Evolutionary conservation across 2,113 vertebrate genomes (phyloP), one percentile per base, ranked within the genome.

Genomic region (Boleophthalmus pectinirostris): DNA sequence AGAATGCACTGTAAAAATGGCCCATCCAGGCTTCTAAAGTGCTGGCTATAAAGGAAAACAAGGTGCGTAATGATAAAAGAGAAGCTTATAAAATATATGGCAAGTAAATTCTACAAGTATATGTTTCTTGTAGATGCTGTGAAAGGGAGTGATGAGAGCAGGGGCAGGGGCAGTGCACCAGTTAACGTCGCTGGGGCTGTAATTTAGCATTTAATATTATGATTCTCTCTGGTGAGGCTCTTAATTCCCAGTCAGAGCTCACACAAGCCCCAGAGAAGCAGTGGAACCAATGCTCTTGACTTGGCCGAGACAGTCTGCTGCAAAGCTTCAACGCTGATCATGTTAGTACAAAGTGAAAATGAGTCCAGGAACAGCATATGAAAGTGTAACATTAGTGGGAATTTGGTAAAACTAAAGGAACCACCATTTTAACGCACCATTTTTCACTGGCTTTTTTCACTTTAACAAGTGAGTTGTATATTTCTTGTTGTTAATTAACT

Each of bases 201-300:
- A 71, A 79, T 75, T 73, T 70, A 71, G 73, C 64, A 1, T 78
- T 82, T 68, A 68, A 85, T 75, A 67, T 85, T 69, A 61, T 73
- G 54, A 83, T 53, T 72, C 20, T 74, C 72, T 74, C 45, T 56
- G 74, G 58, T 70, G 78, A 0, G 1, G 58, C 66, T 51, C 67
- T 58, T 75, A 73, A 82, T 79, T 81, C 35, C 47, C 75, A 64
- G 35, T 72, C 75, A 13, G 68, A 58, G 49, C 23, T 47, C 23
- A 68, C 72, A 69, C 13, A 66, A 21, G 69, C 64, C 35, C 60
- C 12, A n/a, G 56, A 68, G 66, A 11, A 14, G 71, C 69, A 72
- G 73, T 70, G 79, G 75, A 85, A 83, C 78, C 77, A 87, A 87
- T 82, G 68, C 64, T 61, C 60, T 78, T 84, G 79, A 82, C 68